Conservation (phyloP, 37 sponge, comb jelly and placozoan species). For the Hormiphora californensis region DNA sequence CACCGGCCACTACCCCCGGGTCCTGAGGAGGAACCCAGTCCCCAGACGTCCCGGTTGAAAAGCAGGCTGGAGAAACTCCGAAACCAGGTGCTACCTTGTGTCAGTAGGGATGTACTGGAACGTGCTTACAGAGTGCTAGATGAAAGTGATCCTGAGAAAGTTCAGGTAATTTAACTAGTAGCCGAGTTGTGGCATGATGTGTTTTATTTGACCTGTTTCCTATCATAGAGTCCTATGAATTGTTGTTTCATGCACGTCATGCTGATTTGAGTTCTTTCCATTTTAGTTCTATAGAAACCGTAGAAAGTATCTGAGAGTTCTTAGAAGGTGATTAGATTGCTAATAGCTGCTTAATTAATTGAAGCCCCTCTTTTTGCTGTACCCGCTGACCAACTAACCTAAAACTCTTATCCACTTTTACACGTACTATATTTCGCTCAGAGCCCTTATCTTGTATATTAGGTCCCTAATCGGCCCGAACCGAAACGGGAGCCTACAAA, state of each 20-base stretch:
- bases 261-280: neutral
- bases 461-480: no score
- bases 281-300: slow-evolving; percentile 52
- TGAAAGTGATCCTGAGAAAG: slow-evolving; percentile 51
- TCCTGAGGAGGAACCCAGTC: no score
- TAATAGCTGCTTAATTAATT: no score
- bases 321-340: slow-evolving; percentile 53
- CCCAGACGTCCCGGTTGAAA: neutral
- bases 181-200: neutral
- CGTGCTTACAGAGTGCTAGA: slow-evolving; percentile 42
- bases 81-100: slow-evolving; percentile 33
- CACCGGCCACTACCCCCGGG: no score
- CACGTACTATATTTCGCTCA: neutral
- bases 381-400: neutral
- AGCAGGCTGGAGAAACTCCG: slow-evolving; percentile 45
- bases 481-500: no score
- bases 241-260: neutral
- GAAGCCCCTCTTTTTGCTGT: neutral
- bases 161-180: neutral
- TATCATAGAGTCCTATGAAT: neutral
- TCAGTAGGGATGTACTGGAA: slow-evolving; percentile 53
- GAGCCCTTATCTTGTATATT: neutral
- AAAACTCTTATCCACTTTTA: neutral
- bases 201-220: neutral
- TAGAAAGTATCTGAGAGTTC: slow-evolving; percentile 46